Percentiles rank a stretch among this genome's conserved stretches.
Evolutionary conservation across 2,888 invertebrate genomes (phyloP).

Genomic region (Epinotia nisella): DNA sequence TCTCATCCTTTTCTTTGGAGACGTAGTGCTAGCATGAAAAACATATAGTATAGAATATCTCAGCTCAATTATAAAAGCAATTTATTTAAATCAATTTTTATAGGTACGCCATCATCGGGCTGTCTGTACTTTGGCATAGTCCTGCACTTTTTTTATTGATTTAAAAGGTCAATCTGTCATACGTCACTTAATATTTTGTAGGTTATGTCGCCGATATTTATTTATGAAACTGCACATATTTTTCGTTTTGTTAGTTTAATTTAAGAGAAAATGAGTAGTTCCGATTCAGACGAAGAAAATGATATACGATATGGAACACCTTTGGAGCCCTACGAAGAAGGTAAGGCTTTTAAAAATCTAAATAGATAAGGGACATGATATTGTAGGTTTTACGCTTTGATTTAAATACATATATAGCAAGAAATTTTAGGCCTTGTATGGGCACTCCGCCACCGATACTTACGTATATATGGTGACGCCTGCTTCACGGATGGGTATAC

Average conservation of each 20-base stretch:
- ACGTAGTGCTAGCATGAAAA: no score
- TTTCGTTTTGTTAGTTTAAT: neutral
- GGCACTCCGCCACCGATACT: no score
- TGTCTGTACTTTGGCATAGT: neutral
- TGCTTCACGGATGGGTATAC: neutral
- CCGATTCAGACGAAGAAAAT: slow-evolving; percentile 86
- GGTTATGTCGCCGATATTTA: slow-evolving; percentile 27
- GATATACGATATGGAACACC: slow-evolving; percentile 91
- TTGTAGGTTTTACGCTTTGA: neutral
- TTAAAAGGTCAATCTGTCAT: neutral
- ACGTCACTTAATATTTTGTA: neutral
- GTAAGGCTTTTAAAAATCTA: slow-evolving; percentile 71
- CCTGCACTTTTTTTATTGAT: no score
- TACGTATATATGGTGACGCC: no score
- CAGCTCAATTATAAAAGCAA: no score
- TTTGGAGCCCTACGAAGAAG: slow-evolving; percentile 93
- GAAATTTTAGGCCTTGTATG: no score
- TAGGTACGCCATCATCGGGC: neutral
- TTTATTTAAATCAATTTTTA: no score
- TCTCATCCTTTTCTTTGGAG: no score
- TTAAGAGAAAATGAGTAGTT: slow-evolving; percentile 62
- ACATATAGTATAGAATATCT: no score
- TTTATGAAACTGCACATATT: neutral
- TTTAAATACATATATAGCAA: neutral
- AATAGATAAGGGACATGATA: neutral